Conservation (phyloP, 1,140 invertebrate genomes). For the Penaeus vannamei region DNA sequence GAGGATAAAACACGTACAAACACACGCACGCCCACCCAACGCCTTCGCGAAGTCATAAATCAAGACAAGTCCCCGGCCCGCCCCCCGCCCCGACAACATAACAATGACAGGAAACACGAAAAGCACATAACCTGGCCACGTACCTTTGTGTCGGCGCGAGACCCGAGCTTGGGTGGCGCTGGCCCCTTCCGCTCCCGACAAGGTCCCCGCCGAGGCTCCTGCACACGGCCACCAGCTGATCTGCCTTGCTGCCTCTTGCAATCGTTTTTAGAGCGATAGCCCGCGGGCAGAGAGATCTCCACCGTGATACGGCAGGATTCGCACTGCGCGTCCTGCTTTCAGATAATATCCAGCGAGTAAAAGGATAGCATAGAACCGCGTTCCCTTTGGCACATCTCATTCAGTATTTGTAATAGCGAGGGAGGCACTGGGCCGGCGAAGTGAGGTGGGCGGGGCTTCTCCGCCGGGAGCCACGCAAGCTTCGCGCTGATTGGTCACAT, state of each 20-base stretch:
- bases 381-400: slow-evolving; percentile 65
- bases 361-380: slow-evolving; percentile 54
- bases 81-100: slow-evolving; percentile 19
- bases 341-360: slow-evolving; percentile 57
- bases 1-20: no score
- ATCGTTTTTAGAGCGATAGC: slow-evolving; percentile 2
- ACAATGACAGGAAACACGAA: slow-evolving; percentile 55
- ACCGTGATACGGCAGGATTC: slow-evolving; percentile 53
- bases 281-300: slow-evolving; percentile 32
- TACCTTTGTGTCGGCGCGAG: slow-evolving; percentile 16
- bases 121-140: slow-evolving; percentile 44
- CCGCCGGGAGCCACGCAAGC: not conserved
- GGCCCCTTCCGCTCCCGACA: not conserved
- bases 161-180: not conserved
- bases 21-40: not conserved
- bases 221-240: slow-evolving; percentile 6
- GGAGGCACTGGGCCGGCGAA: slow-evolving; percentile 49
- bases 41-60: slow-evolving; percentile 18
- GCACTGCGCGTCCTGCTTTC: slow-evolving; percentile 51
- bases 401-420: slow-evolving; percentile 60
- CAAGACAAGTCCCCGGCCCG: not conserved
- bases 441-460: slow-evolving; percentile 31
- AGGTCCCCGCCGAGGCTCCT: slow-evolving; percentile 16
- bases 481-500: not conserved
- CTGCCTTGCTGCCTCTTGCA: slow-evolving; percentile 11